Evolutionary conservation across 2,888 invertebrate genomes (phyloP), one percentile per base, ranked within the genome.

Genomic region (Abrostola triplasia): DNA sequence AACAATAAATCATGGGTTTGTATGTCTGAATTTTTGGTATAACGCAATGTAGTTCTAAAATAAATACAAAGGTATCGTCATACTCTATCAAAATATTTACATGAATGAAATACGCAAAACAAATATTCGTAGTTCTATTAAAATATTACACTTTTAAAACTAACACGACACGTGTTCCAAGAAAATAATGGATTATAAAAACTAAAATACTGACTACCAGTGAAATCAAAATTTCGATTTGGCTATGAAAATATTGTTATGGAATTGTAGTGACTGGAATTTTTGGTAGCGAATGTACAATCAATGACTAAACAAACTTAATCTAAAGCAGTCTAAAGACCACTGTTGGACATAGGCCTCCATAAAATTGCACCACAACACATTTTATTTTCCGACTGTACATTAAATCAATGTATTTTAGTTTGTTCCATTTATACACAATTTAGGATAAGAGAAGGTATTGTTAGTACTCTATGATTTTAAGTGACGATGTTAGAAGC

Each of bases 51-150:
- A 37, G 36, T 44, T 55, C 10, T 13, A 55, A 42, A 36, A 9
- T 12, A 13, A 13, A 47, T 12, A 36, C 12, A n/a, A 54, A 2
- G 9, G 5, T 13, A 11, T 10, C 5, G 41, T 47, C 36, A 47
- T 37, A 36, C n/a, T 40, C 35, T 10, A 9, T 36, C 35, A 48
- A 38, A 53, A 40, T 7, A 48, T 59, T 51, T 41, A 66, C 50
- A 61, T 47, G 35, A 48, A 54, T 35, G 40, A 35, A 44, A 40
- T 60, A 48, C 37, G 49, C n/a, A 40, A 56, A 56, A 49, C 35
- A 36, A 57, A 49, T 48, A 8, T 36, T 40, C 49, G 11, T 40
- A 12, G 11, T 56, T 49, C 38, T 4, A 12, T 37, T 5, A 40
- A 12, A 48, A 57, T 38, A 36, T 35, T 57, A 40, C 4, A 10